Evolutionary conservation across 2,113 vertebrate genomes (phyloP).

Genomic region (Morone saxatilis): DNA sequence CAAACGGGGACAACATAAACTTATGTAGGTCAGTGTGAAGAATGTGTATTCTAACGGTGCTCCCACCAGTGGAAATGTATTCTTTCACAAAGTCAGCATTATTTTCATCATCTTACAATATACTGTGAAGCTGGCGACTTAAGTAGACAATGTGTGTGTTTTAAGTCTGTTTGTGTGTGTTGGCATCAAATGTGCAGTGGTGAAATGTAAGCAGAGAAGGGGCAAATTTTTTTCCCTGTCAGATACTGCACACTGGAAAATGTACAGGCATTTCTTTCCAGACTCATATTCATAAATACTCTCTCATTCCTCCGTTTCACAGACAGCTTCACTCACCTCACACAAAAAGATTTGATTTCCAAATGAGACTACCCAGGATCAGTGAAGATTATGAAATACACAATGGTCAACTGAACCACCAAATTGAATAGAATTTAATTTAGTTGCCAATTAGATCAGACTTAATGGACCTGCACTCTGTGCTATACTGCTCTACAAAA

Average conservation of each 20-base stretch:
- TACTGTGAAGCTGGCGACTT: neutral
- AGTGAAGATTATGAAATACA: slow-evolving; percentile 11
- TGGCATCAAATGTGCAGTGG: neutral
- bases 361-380: neutral
- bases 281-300: neutral
- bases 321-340: neutral
- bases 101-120: neutral
- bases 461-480: neutral
- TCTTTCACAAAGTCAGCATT: neutral
- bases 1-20: neutral
- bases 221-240: neutral
- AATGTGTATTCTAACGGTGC: neutral
- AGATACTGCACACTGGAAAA: slow-evolving; percentile 7
- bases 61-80: neutral
- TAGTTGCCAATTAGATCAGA: slow-evolving; percentile 13
- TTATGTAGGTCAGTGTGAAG: slow-evolving; percentile 5
- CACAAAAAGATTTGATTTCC: neutral
- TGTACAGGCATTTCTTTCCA: neutral
- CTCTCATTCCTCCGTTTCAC: neutral
- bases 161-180: neutral
- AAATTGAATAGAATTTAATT: slow-evolving; percentile 11
- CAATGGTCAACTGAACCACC: neutral
- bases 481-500: neutral
- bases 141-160: neutral
- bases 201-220: neutral